Evolutionary conservation across 2,113 vertebrate species (phyloP).

Genomic region (Saccopteryx bilineata): DNA sequence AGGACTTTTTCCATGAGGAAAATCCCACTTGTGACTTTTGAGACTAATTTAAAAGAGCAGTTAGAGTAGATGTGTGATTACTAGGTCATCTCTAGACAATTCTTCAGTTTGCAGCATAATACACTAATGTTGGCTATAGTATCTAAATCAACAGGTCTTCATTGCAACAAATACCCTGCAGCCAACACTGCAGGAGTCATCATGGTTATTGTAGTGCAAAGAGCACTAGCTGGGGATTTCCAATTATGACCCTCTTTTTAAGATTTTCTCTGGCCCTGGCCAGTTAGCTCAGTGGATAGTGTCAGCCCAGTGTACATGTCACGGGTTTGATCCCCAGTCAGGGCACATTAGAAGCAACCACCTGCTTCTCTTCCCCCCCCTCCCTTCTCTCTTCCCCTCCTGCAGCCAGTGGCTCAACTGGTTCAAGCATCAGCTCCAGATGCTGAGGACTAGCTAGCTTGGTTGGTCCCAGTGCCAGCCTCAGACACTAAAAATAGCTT

Average conservation of each 20-base stretch:
- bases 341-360: no score
- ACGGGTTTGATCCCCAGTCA: no score
- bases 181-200: background rate
- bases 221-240: background rate
- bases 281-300: no score
- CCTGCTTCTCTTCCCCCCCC: no score
- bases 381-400: no score
- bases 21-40: background rate
- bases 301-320: no score
- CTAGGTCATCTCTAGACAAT: background rate
- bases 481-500: no score
- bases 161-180: background rate
- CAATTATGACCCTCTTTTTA: background rate
- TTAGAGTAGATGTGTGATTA: background rate
- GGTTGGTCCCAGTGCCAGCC: no score
- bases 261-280: background rate
- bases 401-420: no score
- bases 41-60: background rate
- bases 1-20: background rate
- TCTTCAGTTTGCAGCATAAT: background rate
- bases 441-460: no score
- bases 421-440: no score
- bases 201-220: background rate
- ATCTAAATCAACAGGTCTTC: background rate
- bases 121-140: background rate